These are phyloP conservation scores for Enteromius radiatus DNA, from an alignment of 2,797 vertebrate genomes.

Conservation along the genomic window DNA sequence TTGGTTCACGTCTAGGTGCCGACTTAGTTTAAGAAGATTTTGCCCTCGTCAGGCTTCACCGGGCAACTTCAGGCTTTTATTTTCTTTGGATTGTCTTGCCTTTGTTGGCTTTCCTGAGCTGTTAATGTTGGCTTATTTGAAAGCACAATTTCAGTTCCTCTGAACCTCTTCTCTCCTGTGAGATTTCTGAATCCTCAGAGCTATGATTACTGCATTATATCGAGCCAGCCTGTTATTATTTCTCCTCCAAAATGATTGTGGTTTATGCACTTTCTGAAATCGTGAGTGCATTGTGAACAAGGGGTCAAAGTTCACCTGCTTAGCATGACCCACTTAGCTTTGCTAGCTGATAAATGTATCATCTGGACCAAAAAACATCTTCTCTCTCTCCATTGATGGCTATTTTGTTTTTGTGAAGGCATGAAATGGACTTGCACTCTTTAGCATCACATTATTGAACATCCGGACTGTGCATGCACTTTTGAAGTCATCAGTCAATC, in stretches of 20 bases:
- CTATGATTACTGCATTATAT: slow-evolving; percentile 19
- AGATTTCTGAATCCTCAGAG: slow-evolving; percentile 11
- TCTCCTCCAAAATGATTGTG: neutral
- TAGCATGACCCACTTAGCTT: neutral
- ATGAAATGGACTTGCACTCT: too few relatives aligned
- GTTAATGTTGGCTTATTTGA: neutral
- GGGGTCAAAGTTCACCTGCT: slow-evolving; percentile 4
- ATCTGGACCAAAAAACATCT: neutral
- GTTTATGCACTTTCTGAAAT: neutral
- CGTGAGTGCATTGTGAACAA: neutral
- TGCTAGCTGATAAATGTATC: neutral
- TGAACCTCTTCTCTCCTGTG: neutral
- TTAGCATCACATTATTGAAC: neutral
- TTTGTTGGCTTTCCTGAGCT: slow-evolving; percentile 22
- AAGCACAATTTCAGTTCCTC: neutral
- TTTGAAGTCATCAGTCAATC: slow-evolving; percentile 7
- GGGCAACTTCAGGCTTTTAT: neutral
- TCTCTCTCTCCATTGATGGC: neutral
- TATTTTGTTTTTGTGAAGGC: too few relatives aligned
- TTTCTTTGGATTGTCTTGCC: neutral
- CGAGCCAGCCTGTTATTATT: neutral
- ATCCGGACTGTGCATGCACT: neutral
- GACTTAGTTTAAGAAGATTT: slow-evolving; percentile 21
- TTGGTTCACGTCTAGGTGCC: neutral
- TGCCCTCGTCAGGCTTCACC: neutral